Evolutionary conservation across 2,113 vertebrate species (phyloP).

Genomic region (Istiophorus platypterus): DNA sequence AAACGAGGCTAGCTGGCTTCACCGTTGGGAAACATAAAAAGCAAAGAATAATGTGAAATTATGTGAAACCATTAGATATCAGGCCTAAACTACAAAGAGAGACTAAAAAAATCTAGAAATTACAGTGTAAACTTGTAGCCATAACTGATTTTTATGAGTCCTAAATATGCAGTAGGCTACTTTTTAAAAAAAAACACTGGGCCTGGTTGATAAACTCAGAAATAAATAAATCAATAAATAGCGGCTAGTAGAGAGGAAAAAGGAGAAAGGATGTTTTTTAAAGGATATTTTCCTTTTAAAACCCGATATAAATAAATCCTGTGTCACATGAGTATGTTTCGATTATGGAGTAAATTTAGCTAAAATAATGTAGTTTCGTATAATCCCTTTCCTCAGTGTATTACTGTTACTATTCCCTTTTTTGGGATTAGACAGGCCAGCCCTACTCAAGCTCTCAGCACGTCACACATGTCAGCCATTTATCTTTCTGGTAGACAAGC

Average conservation of each 20-base stretch:
- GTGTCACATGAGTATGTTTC: not conserved
- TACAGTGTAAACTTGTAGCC: not conserved
- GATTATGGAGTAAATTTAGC: not conserved
- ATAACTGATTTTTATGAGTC: not conserved
- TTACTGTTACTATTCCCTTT: conserved; percentile 6
- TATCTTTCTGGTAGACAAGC: conserved; percentile 91
- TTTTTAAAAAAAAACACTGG: not conserved
- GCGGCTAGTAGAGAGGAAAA: not conserved
- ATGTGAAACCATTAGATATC: not conserved
- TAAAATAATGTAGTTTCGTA: not conserved
- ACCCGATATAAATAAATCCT: not conserved
- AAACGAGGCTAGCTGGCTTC: not conserved
- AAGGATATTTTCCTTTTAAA: too few species aligned
- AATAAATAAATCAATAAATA: not conserved
- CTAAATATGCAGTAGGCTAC: not conserved
- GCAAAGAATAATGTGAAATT: too few species aligned
- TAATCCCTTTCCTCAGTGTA: not conserved
- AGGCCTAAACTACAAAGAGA: not conserved
- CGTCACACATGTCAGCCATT: conserved; percentile 93
- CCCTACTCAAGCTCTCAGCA: conserved; percentile 85
- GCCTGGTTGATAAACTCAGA: not conserved
- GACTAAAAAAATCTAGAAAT: not conserved
- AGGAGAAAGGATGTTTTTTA: rapidly evolving
- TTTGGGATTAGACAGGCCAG: conserved; percentile 50
- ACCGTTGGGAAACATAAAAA: too few species aligned